Conservation (phyloP, 2,888 invertebrate genomes). For the Tenthredo livida region DNA sequence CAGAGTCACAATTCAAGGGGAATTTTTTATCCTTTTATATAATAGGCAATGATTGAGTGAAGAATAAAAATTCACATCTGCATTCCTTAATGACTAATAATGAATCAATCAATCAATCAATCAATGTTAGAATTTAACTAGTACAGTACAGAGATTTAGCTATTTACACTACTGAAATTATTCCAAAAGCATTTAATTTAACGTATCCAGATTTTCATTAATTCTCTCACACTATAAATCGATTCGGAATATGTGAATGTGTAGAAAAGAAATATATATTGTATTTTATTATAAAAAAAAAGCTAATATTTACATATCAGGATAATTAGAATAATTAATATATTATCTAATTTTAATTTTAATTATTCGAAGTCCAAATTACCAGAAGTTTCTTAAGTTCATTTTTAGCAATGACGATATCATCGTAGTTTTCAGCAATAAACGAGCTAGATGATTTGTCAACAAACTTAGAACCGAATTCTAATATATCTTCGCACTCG, state of each 20-base stretch:
- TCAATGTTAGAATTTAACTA: background rate
- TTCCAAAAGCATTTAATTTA: too few species aligned
- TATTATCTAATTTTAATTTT: background rate
- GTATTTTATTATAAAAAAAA: conserved; percentile 25
- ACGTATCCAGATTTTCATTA: too few species aligned
- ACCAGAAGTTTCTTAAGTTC: background rate
- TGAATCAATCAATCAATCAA: too few species aligned
- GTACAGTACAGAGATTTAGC: background rate
- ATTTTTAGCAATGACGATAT: background rate
- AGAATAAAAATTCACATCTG: background rate
- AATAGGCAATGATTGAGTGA: background rate
- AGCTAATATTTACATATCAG: conserved; percentile 15
- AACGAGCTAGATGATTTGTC: background rate
- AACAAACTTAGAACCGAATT: conserved; percentile 66
- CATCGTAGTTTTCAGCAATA: background rate
- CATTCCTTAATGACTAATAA: background rate
- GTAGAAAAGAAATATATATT: conserved; percentile 16
- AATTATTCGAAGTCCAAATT: background rate
- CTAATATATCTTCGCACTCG: conserved; percentile 73
- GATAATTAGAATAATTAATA: background rate
- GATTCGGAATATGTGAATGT: too few species aligned
- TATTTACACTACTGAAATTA: background rate
- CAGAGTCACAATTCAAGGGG: background rate
- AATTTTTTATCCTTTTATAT: too few species aligned
- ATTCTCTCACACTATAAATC: too few species aligned